Conservation (phyloP, 2,888 invertebrate genomes). For the Lasiommata megera region DNA sequence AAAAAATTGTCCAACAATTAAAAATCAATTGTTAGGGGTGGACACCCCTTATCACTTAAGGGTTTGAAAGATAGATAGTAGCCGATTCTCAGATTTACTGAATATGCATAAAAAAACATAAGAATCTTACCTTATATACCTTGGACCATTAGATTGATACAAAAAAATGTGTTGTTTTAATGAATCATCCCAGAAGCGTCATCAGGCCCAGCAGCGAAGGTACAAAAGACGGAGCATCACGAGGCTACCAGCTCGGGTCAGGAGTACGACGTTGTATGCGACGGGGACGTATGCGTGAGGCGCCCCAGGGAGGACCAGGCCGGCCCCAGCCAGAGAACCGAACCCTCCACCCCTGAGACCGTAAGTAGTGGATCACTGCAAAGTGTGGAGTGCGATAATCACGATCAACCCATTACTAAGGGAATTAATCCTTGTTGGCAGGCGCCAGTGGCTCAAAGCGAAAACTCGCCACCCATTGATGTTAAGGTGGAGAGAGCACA, state of each 20-base stretch:
- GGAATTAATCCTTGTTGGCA: background rate
- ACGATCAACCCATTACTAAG: no score
- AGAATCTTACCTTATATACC: no score
- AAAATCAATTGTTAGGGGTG: no score
- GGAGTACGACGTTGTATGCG: constrained; percentile 71
- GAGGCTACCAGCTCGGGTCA: constrained; percentile 37
- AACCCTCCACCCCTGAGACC: background rate
- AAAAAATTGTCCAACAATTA: no score
- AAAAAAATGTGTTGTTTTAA: background rate
- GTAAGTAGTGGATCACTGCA: no score
- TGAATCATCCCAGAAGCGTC: constrained; percentile 25
- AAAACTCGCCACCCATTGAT: constrained; percentile 49
- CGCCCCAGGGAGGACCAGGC: constrained; percentile 42
- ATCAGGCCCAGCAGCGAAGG: constrained; percentile 47
- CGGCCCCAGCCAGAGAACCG: constrained; percentile 47
- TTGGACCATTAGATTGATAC: no score
- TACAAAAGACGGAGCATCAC: constrained; percentile 44
- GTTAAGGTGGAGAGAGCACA: constrained; percentile 85
- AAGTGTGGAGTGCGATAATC: no score
- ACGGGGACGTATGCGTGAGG: constrained; percentile 73
- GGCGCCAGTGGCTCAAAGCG: constrained; percentile 27
- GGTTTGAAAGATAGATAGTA: no score
- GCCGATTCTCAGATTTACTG: no score
- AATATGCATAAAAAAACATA: no score
- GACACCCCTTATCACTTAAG: no score